Conservation (phyloP, 2,888 invertebrate species). For the Macaria notata region DNA sequence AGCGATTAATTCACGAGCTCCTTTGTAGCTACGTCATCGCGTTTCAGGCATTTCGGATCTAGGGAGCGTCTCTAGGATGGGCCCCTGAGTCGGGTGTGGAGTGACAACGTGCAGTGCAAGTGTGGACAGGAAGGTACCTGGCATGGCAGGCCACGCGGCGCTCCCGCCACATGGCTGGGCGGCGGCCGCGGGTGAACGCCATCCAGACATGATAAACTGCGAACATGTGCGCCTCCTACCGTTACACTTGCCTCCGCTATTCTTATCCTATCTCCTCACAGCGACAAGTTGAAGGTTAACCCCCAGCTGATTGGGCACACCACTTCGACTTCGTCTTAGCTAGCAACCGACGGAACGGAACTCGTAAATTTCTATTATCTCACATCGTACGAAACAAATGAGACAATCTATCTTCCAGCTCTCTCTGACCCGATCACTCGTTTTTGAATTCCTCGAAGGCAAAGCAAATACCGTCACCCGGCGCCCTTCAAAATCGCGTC, state of each 20-base stretch:
- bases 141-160: constrained; percentile 52
- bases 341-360: constrained; percentile 14
- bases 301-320: constrained; percentile 43
- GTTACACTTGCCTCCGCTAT: constrained; percentile 49
- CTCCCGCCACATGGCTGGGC: constrained; percentile 14
- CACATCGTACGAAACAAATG: constrained; percentile 30
- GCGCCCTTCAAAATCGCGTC: constrained; percentile 21
- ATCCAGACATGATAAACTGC: constrained; percentile 53
- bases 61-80: constrained; percentile 9
- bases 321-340: constrained; percentile 16
- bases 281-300: constrained; percentile 51
- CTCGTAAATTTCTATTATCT: constrained; percentile 28
- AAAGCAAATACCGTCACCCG: constrained; percentile 24
- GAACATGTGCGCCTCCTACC: constrained; percentile 54
- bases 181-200: constrained; percentile 51
- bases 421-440: constrained; percentile 27
- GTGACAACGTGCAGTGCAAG: constrained; percentile 54
- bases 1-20: constrained; percentile 45
- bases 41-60: constrained; percentile 17
- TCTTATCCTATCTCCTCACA: constrained; percentile 36
- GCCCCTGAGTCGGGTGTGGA: constrained; percentile 39
- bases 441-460: constrained; percentile 28
- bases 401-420: constrained; percentile 19
- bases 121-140: constrained; percentile 67
- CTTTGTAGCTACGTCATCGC: constrained; percentile 29